phyloP scores from a whole-genome alignment of 2,888 invertebrate genomes.

The Lithophane leautieri region DNA sequence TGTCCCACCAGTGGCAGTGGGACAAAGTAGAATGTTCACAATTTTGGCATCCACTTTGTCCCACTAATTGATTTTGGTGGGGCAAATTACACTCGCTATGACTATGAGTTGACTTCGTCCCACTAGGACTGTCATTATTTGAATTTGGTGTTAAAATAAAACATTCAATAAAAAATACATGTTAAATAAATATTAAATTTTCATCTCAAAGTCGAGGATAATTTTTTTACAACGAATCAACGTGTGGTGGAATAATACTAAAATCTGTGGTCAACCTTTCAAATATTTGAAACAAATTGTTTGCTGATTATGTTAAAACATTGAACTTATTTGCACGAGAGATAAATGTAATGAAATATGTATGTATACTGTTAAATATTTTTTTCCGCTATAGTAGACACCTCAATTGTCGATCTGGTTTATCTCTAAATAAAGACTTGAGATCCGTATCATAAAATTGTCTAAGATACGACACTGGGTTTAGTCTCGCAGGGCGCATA shows the following conservation, averaged over 20 bases:
- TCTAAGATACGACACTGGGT: conserved; percentile 37
- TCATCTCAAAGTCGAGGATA: too few relatives aligned
- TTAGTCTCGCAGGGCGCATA: conserved; percentile 34
- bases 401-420: conserved; percentile 24
- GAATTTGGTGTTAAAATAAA: background rate
- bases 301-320: conserved; percentile 16
- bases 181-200: too few relatives aligned
- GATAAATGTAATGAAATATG: conserved; percentile 15
- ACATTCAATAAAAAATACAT: background rate
- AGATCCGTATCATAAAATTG: conserved; percentile 38
- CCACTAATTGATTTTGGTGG: background rate
- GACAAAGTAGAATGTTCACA: too few relatives aligned
- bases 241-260: background rate
- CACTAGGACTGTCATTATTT: background rate
- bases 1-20: too few relatives aligned
- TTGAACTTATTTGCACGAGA: background rate
- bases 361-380: background rate
- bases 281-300: conserved; percentile 3
- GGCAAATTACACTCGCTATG: background rate
- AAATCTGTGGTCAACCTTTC: background rate
- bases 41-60: too few relatives aligned
- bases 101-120: background rate
- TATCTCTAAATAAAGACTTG: conserved; percentile 24
- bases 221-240: too few relatives aligned
- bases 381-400: background rate